These are phyloP conservation scores for Phania funesta DNA, from an alignment of 2,888 invertebrate species.

Conservation along the genomic window DNA sequence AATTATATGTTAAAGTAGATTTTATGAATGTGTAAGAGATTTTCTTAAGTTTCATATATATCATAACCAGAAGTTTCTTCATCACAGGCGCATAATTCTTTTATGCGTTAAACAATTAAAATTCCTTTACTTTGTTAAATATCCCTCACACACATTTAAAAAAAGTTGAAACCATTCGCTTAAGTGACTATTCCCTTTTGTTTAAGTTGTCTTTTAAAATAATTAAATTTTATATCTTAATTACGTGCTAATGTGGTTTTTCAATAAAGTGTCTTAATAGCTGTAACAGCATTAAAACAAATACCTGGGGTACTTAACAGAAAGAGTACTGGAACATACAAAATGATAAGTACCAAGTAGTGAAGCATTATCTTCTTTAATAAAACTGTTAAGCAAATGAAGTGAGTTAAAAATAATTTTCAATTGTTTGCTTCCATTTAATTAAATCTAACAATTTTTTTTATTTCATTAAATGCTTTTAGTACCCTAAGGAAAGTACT, in stretches of 20 bases:
- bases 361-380: background rate
- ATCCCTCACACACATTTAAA: no score
- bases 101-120: no score
- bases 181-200: background rate
- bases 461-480: background rate
- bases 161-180: no score
- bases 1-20: no score
- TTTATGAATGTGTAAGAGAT: no score
- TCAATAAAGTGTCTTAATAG: background rate
- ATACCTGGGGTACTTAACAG: background rate
- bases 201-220: background rate
- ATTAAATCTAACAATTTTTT: conserved; percentile 14
- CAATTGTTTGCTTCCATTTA: conserved; percentile 41
- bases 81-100: no score
- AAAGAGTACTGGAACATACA: background rate
- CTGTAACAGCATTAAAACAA: background rate
- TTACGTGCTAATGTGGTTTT: conserved; percentile 45
- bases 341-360: background rate
- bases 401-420: conserved; percentile 1
- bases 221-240: conserved; percentile 46
- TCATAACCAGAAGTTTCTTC: no score
- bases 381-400: background rate
- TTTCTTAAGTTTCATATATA: no score
- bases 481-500: background rate
- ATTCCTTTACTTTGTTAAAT: no score